A percentile compares a stretch with the other conserved stretches of the same genome.
Conservation (phyloP, 2,113 vertebrate species). For the Cryptotis parvus region DNA sequence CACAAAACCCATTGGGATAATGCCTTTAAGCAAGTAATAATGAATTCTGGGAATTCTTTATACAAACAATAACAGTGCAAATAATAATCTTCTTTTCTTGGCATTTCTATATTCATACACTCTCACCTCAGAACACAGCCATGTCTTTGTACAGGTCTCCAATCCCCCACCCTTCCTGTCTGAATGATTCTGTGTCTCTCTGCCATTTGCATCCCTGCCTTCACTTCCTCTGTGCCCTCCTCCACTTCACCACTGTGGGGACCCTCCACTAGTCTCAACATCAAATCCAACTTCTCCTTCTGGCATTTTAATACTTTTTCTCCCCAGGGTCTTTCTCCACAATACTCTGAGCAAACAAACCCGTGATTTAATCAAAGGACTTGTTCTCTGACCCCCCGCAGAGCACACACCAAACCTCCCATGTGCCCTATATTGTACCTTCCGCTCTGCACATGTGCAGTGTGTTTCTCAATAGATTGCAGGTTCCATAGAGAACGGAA, state of each 20-base stretch:
- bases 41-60: background rate
- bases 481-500: background rate
- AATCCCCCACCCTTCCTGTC: background rate
- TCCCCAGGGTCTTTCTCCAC: background rate
- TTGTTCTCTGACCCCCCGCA: background rate
- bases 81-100: background rate
- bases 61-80: background rate
- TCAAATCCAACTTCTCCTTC: background rate
- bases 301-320: background rate
- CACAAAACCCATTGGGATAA: constrained; percentile 17
- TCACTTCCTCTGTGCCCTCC: background rate
- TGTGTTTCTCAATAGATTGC: background rate
- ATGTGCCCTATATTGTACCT: too few relatives aligned
- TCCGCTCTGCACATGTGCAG: background rate
- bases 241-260: background rate
- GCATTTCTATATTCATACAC: background rate
- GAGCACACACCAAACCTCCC: background rate
- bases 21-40: constrained; percentile 12
- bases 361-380: background rate
- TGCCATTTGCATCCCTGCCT: background rate
- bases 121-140: background rate
- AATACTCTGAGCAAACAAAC: background rate
- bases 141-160: background rate
- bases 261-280: background rate
- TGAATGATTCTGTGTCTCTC: background rate